These are phyloP conservation scores for Drosophila biarmipes DNA, from an alignment of 1,140 invertebrate species.

Conservation along the genomic window DNA sequence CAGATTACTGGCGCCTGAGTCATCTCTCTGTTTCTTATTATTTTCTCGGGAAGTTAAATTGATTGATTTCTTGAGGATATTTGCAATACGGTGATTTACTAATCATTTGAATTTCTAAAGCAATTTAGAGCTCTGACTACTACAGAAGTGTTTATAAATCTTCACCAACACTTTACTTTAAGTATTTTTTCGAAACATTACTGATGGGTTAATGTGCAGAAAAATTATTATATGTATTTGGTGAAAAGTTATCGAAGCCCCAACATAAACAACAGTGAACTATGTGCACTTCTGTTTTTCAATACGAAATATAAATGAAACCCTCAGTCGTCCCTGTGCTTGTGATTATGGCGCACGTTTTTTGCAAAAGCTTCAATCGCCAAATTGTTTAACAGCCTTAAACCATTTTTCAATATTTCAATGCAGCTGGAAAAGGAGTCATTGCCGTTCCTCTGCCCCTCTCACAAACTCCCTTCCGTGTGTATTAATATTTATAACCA, in stretches of 20 bases:
- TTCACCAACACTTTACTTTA: too few relatives aligned
- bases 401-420: constrained; percentile 71
- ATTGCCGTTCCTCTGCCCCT: background rate
- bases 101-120: too few relatives aligned
- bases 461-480: background rate
- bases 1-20: constrained; percentile 45
- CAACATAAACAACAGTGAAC: constrained; percentile 25
- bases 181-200: too few relatives aligned
- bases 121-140: too few relatives aligned
- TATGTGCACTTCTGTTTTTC: constrained; percentile 36
- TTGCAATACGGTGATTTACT: background rate
- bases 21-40: constrained; percentile 47
- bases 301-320: constrained; percentile 75
- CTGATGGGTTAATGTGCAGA: too few relatives aligned
- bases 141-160: too few relatives aligned
- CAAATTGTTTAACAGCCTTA: constrained; percentile 74
- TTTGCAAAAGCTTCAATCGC: constrained; percentile 41
- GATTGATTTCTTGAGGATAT: constrained; percentile 5
- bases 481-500: constrained; percentile 79
- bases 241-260: constrained; percentile 48
- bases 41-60: constrained; percentile 49
- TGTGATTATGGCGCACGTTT: constrained; percentile 27
- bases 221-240: too few relatives aligned
- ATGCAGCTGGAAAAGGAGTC: constrained; percentile 26
- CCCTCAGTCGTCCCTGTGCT: constrained; percentile 28